These are phyloP conservation scores for Procambarus clarkii DNA, from an alignment of 1,140 invertebrate genomes.

Conservation along the genomic window DNA sequence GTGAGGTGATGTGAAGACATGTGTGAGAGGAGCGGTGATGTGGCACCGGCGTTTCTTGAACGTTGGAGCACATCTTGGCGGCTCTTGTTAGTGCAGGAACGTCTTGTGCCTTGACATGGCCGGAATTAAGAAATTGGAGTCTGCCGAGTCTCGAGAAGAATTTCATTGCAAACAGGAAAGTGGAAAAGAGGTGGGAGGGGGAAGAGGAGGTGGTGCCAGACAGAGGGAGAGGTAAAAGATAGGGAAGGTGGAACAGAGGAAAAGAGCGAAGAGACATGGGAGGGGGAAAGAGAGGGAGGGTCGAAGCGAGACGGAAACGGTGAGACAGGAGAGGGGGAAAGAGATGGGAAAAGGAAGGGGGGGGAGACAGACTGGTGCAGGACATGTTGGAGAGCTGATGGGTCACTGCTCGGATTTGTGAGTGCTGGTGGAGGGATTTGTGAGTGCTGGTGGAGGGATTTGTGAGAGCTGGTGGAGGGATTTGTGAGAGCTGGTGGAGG, in stretches of 20 bases:
- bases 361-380: no score
- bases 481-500: background rate
- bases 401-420: conserved; percentile 26
- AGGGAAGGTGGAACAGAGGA: no score
- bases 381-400: conserved; percentile 22
- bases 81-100: background rate
- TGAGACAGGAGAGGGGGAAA: background rate
- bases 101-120: background rate
- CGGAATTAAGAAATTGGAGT: background rate
- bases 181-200: background rate
- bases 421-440: background rate
- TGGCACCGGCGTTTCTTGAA: background rate
- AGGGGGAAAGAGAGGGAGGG: background rate
- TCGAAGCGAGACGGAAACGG: no score
- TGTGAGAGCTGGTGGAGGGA: background rate
- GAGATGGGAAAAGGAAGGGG: background rate
- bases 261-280: background rate
- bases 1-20: no score
- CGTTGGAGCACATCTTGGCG: background rate
- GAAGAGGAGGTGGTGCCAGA: no score
- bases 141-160: background rate
- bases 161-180: background rate
- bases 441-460: background rate
- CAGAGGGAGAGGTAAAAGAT: no score
- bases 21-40: background rate